phyloP scores from a whole-genome alignment of 2,888 invertebrate species.

The Onthophagus sagittarius region DNA sequence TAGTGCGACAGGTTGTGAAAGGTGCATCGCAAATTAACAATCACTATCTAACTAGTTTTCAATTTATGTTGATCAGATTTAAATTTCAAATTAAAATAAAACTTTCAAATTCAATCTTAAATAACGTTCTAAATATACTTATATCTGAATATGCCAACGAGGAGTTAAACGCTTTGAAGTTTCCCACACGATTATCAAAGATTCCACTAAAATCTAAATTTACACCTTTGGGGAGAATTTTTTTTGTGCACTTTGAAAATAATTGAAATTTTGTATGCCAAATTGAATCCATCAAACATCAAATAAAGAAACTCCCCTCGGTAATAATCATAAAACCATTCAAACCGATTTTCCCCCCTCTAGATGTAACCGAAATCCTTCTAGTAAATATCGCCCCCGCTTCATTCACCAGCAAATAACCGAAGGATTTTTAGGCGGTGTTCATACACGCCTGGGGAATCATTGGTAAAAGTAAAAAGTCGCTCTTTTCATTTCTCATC shows the following conservation, averaged over 20 bases:
- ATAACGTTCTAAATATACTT: no score
- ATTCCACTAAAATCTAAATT: not conserved
- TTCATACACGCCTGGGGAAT: not conserved
- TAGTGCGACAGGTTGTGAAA: not conserved
- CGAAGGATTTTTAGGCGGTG: not conserved
- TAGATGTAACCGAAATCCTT: slow-evolving; percentile 1
- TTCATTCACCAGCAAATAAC: not conserved
- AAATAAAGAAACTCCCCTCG: slow-evolving; percentile 10
- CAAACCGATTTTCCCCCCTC: slow-evolving; percentile 1
- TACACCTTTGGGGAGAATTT: no score
- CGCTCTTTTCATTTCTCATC: not conserved
- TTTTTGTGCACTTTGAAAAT: not conserved
- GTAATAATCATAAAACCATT: slow-evolving; percentile 7
- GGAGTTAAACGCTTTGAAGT: not conserved
- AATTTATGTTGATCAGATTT: not conserved
- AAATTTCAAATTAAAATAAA: no score
- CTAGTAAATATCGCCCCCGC: not conserved
- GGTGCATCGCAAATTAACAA: not conserved
- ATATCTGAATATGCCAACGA: not conserved
- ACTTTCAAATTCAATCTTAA: no score
- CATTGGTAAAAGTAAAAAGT: not conserved
- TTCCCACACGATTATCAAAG: not conserved
- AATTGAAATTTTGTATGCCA: not conserved
- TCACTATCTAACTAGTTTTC: not conserved
- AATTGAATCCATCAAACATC: slow-evolving; percentile 9